Conservation (phyloP, 2,888 invertebrate genomes). For the Norana najaformis region DNA sequence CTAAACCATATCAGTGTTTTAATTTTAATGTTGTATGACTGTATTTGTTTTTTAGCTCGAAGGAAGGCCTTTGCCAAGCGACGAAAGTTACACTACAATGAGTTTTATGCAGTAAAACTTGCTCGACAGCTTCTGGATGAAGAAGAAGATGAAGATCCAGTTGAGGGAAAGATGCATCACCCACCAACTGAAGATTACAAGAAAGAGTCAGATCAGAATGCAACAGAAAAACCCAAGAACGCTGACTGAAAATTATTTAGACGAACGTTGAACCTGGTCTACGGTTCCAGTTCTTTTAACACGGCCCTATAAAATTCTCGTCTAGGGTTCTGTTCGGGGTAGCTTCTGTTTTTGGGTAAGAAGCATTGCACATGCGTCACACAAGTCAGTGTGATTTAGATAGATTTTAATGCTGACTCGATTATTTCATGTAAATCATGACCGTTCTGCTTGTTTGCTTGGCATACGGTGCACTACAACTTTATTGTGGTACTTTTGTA, state of each 20-base stretch:
- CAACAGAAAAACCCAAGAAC: neutral
- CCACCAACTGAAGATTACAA: neutral
- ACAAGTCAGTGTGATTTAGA: neutral
- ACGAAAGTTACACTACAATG: conserved; percentile 95
- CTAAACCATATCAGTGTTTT: no score
- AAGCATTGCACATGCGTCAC: neutral
- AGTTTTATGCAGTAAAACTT: conserved; percentile 89
- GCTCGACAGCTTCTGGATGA: conserved; percentile 87
- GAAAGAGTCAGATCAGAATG: neutral
- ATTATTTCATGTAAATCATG: neutral
- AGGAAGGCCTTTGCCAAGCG: conserved; percentile 78
- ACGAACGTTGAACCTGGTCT: neutral
- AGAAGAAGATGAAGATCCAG: conserved; percentile 75
- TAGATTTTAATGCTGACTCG: neutral
- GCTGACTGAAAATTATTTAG: neutral
- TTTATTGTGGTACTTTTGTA: neutral
- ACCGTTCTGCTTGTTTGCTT: neutral
- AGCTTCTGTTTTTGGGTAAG: neutral
- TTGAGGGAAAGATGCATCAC: conserved; percentile 40
- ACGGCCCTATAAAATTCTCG: neutral
- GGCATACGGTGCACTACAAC: neutral
- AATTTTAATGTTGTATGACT: no score
- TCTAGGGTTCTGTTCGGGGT: conserved; percentile 3
- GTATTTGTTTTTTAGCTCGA: neutral
- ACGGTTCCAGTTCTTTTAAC: neutral